Conservation (phyloP, 2,888 invertebrate genomes). For the Aporophyla nigra region DNA sequence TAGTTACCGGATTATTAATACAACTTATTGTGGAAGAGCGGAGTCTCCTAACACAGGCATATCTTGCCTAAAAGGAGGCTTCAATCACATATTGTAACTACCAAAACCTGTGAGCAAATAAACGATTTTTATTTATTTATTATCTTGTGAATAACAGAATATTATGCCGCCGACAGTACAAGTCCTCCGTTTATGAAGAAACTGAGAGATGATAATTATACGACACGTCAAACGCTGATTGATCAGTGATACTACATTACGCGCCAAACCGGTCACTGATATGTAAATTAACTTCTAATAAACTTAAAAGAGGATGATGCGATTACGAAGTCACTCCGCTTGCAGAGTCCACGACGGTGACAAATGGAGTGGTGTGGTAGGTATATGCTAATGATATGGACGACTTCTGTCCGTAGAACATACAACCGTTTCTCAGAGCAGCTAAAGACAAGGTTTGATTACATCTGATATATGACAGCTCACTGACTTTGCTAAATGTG, state of each 20-base stretch:
- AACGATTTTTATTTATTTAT: too few relatives aligned
- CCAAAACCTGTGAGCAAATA: too few relatives aligned
- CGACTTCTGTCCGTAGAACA: conserved; percentile 72
- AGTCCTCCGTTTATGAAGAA: conserved; percentile 73
- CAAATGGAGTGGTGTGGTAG: conserved; percentile 64
- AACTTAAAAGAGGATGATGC: conserved; percentile 57
- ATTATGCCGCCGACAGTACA: conserved; percentile 61
- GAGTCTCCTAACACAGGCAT: too few relatives aligned
- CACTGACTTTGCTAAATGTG: conserved; percentile 28
- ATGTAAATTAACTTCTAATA: conserved; percentile 68
- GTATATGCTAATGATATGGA: conserved; percentile 44
- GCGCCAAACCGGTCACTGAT: conserved; percentile 75
- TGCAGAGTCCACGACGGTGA: conserved; percentile 62
- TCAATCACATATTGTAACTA: too few relatives aligned
- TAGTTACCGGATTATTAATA: too few relatives aligned
- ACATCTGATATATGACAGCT: conserved; percentile 81
- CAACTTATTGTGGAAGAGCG: too few relatives aligned
- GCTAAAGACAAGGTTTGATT: conserved; percentile 81
- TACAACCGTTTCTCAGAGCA: conserved; percentile 81
- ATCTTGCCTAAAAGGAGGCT: too few relatives aligned
- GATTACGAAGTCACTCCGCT: conserved; percentile 42
- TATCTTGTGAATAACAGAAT: too few relatives aligned
- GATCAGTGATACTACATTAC: conserved; percentile 83
- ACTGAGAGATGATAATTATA: conserved; percentile 82
- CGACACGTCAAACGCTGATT: conserved; percentile 83